These are phyloP conservation scores for Germaria angustata DNA, from an alignment of 2,888 invertebrate genomes.

Conservation along the genomic window DNA sequence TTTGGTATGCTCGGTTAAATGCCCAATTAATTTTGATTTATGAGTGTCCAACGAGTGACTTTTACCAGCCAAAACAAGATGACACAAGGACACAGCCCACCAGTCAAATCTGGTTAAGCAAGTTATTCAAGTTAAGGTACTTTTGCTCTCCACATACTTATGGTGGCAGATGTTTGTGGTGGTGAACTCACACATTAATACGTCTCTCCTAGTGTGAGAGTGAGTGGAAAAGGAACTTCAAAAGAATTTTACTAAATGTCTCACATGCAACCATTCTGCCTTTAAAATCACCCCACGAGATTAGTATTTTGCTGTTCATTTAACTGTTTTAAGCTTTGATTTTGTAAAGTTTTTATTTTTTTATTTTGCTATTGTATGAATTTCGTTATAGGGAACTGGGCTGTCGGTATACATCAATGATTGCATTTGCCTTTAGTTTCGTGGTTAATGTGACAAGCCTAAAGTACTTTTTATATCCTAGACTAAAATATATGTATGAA, in stretches of 20 bases:
- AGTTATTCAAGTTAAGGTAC: neutral
- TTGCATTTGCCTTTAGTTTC: constrained; percentile 61
- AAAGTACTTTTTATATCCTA: constrained; percentile 36
- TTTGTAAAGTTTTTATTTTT: constrained; percentile 27
- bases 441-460: constrained; percentile 64
- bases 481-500: neutral
- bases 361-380: neutral
- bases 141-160: neutral
- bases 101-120: neutral
- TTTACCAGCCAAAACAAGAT: constrained; percentile 32
- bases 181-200: constrained; percentile 6
- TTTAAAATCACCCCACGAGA: constrained; percentile 37
- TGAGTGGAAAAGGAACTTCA: neutral
- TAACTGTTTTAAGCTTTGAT: constrained; percentile 42
- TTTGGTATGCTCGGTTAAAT: constrained; percentile 59
- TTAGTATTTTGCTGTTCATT: constrained; percentile 57
- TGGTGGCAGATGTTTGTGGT: neutral
- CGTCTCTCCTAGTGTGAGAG: neutral
- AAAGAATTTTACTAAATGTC: constrained; percentile 4
- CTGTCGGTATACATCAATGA: constrained; percentile 21
- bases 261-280: constrained; percentile 6
- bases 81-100: constrained; percentile 19
- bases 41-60: constrained; percentile 50
- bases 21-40: constrained; percentile 67
- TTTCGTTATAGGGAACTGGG: neutral